phyloP scores from a whole-genome alignment of 1,140 invertebrate species.

The Bombus confusus region DNA sequence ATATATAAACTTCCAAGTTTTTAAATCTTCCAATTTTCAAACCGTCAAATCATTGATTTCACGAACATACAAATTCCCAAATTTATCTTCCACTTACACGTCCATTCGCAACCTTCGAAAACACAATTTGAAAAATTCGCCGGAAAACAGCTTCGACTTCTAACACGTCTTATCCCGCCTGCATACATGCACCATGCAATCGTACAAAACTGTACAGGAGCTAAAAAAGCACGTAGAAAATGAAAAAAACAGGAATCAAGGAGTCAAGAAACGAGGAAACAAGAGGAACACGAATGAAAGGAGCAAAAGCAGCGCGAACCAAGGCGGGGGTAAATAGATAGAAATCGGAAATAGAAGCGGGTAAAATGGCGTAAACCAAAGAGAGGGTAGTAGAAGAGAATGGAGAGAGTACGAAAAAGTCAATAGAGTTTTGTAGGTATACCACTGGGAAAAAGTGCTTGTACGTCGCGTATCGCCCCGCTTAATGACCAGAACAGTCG shows the following conservation, averaged over 20 bases:
- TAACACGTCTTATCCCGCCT: too few relatives aligned
- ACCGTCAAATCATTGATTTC: not conserved
- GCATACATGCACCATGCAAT: too few relatives aligned
- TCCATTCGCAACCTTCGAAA: too few relatives aligned
- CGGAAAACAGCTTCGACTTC: too few relatives aligned
- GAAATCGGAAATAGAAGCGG: conserved; percentile 26
- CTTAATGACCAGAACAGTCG: conserved; percentile 54
- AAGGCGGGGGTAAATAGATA: conserved; percentile 21
- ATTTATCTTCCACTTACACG: too few relatives aligned
- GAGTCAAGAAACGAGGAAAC: not conserved
- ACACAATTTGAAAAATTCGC: not conserved
- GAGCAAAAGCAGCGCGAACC: not conserved
- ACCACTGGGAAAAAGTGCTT: conserved; percentile 44
- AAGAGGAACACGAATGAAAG: not conserved
- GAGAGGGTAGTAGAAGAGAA: not conserved
- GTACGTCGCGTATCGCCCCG: conserved; percentile 60
- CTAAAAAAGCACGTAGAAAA: not conserved
- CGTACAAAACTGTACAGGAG: too few relatives aligned
- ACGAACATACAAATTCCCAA: not conserved
- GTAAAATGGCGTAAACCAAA: not conserved
- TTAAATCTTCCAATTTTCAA: not conserved
- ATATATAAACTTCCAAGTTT: not conserved
- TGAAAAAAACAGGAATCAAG: not conserved
- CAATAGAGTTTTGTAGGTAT: conserved; percentile 54
- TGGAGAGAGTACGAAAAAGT: conserved; percentile 14